These are phyloP conservation scores for Crypturellus tataupa DNA, from an alignment of 2,797 vertebrate species.

Conservation along the genomic window DNA sequence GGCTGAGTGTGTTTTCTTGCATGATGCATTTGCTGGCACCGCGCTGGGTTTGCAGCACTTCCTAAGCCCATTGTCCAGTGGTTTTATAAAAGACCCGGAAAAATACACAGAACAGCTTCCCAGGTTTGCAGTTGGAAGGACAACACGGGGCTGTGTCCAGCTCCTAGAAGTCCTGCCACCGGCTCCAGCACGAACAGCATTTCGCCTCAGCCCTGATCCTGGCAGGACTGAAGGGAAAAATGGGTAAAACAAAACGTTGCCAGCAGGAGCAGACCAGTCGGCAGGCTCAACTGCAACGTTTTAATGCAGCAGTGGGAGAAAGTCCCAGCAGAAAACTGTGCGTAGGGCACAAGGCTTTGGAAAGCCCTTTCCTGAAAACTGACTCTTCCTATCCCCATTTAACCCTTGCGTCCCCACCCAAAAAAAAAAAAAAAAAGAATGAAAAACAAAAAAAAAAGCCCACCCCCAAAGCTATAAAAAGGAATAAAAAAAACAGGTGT, in stretches of 20 bases:
- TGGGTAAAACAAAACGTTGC: neutral
- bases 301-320: neutral
- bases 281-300: accelerated
- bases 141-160: accelerated
- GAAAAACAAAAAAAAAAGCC: too few relatives aligned
- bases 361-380: neutral
- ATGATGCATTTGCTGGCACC: neutral
- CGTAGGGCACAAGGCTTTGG: accelerated
- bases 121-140: accelerated
- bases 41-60: neutral
- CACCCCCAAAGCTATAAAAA: neutral
- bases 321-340: neutral
- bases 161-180: neutral
- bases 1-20: neutral
- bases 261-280: neutral
- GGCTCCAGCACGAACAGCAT: neutral
- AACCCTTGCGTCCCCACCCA: accelerated
- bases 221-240: neutral
- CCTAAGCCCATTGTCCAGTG: neutral
- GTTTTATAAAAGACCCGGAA: neutral
- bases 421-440: too few relatives aligned
- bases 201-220: neutral
- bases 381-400: neutral
- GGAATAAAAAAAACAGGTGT: neutral
- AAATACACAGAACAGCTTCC: neutral